Base-by-base conservation (phyloP, 2,113 vertebrate genomes). In the Mesembrinibis cayennensis region DNA sequence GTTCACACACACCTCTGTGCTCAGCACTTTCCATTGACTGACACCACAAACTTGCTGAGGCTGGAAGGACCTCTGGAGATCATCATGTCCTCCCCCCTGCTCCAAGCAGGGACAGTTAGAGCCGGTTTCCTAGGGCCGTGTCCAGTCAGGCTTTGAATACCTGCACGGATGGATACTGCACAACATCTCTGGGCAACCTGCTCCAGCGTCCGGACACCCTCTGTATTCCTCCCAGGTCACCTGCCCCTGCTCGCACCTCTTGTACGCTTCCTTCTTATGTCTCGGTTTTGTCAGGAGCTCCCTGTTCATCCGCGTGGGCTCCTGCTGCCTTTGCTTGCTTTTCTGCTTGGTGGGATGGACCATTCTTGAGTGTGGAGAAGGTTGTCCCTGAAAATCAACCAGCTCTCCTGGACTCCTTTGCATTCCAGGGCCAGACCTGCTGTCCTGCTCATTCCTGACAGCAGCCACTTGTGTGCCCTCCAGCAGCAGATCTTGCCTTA, bases 51-150 rank as follows among this genome's bases (percentile, higher is more conserved):
- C 50, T n/a, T 32, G 21, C 66, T 38, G 44, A 55, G 55, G 23
- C 56, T 92, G 65, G 53, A 73, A 81, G 38, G n/a, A 44, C 27
- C 44, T 55, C 30, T 82, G 71, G 47, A 44, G 16, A 58, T 66
- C 13, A 2, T 26, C 2, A 1, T 30, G 32, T 17, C 32, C 9
- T n/a, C 23, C 7, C 36, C 10, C 3, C 3, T 9, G 11, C 44
- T 73, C 67, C 52, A 40, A 65, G 52, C 45, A 77, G 23, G 40
- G 16, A 17, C 13, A 53, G 40, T 7, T 38, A 26, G 14, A 78
- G 8, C 23, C 5, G 11, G 10, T 79, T 87, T 87, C 29, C 52
- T 78, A 52, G 18, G 34, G 32, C 65, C 3, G 0, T 15, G 11
- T 53, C 42, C 63, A 26, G 59, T 25, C 49, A 47, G 21, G 22